phyloP scores from a whole-genome alignment of 1,140 invertebrate species.

The Lordiphosa collinella region DNA sequence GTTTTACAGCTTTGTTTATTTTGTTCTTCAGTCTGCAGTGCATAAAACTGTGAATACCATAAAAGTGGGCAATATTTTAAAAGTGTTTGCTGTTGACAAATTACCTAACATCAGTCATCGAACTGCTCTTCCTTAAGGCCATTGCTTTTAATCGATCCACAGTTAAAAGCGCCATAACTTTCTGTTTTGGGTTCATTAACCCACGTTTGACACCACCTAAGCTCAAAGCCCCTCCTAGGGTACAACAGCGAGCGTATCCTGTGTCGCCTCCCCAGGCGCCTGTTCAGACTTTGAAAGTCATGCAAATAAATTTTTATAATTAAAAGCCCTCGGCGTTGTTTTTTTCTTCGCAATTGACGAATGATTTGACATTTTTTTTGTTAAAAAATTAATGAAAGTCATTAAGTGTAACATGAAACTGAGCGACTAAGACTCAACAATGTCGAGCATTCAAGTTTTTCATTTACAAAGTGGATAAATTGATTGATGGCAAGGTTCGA shows the following conservation, averaged over 20 bases:
- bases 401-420: constrained; percentile 48
- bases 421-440: constrained; percentile 25
- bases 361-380: constrained; percentile 45
- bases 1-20: no score
- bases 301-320: constrained; percentile 54
- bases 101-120: no score
- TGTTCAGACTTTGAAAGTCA: constrained; percentile 35
- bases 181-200: constrained; percentile 43
- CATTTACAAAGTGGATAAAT: constrained; percentile 47
- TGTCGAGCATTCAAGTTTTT: constrained; percentile 34
- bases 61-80: no score
- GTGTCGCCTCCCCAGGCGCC: constrained; percentile 2
- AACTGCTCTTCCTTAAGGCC: not conserved
- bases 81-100: no score
- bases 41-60: no score
- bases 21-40: no score
- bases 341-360: constrained; percentile 32
- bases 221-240: constrained; percentile 33
- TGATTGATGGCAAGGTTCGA: constrained; percentile 39
- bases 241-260: constrained; percentile 11
- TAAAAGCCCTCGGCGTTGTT: constrained; percentile 37
- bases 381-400: constrained; percentile 46
- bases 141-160: constrained; percentile 12
- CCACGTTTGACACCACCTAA: constrained; percentile 2
- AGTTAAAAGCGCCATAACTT: not conserved